phyloP scores from a whole-genome alignment of 2,113 vertebrate genomes.

The Piprites chloris region DNA sequence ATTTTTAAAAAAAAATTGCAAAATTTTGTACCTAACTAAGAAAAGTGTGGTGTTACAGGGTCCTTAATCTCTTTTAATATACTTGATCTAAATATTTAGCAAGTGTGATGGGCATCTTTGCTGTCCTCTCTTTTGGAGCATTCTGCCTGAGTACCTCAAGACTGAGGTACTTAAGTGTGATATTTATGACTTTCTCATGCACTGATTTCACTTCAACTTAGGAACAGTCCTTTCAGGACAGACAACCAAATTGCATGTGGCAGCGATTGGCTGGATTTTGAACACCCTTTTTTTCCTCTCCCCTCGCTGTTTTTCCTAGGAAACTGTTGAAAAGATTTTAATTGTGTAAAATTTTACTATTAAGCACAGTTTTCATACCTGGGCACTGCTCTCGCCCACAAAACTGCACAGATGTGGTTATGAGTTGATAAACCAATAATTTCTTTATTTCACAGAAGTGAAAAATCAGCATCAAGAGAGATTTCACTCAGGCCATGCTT shows the following conservation, averaged over 20 bases:
- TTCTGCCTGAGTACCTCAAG: neutral
- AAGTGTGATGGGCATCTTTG: neutral
- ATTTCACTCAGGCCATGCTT: neutral
- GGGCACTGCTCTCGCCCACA: neutral
- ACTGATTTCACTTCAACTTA: neutral
- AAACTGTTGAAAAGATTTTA: neutral
- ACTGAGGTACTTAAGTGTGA: neutral
- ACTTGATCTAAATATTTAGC: neutral
- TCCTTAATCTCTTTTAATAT: neutral
- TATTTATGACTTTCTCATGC: neutral
- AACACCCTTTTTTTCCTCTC: neutral
- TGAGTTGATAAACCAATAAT: neutral
- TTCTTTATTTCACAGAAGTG: neutral
- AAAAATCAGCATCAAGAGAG: neutral
- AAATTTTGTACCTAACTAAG: neutral
- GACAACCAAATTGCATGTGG: neutral
- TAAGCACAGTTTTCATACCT: neutral
- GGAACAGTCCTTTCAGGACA: neutral
- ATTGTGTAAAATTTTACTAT: neutral
- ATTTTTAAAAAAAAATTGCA: neutral
- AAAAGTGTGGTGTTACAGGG: neutral
- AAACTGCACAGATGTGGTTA: neutral
- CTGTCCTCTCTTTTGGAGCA: neutral
- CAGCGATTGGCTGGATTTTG: neutral
- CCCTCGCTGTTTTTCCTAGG: neutral